phyloP scores from a whole-genome alignment of 2,797 vertebrate genomes.

The Percopsis omiscomaycus region DNA sequence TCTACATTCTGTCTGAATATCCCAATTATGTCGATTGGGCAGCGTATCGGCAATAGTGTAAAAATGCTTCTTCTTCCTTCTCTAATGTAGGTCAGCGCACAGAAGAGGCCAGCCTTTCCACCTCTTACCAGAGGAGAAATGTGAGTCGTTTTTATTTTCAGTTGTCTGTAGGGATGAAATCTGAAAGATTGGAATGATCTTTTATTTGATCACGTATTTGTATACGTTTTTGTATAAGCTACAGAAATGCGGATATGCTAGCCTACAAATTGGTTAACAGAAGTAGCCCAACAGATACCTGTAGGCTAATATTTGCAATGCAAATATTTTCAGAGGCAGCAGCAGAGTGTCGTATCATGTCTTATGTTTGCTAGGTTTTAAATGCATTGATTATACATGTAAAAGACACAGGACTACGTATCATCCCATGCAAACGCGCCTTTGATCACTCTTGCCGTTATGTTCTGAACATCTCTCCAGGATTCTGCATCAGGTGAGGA shows the following conservation, averaged over 20 bases:
- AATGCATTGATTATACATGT: no score
- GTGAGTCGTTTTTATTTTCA: slow-evolving; percentile 75
- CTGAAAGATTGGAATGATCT: no score
- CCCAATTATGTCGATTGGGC: no score
- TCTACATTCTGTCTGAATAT: neutral
- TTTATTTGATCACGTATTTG: neutral
- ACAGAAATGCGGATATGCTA: no score
- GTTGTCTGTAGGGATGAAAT: neutral
- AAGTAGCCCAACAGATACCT: no score
- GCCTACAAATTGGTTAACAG: no score
- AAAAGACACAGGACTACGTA: neutral
- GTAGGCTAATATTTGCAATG: no score
- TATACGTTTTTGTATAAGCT: neutral
- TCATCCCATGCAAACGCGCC: no score
- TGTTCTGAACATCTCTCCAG: slow-evolving; percentile 61
- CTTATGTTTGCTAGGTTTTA: no score
- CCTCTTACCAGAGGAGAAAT: slow-evolving; percentile 92
- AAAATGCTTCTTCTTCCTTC: neutral
- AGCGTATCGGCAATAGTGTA: no score
- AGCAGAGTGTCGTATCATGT: no score
- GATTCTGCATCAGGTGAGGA: slow-evolving; percentile 87
- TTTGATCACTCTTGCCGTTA: neutral
- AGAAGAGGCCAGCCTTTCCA: slow-evolving; percentile 86
- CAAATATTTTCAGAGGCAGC: no score
- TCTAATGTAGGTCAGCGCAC: slow-evolving; percentile 66